Evolutionary conservation across 2,888 invertebrate genomes (phyloP).

Genomic region (Drosophila limbata): DNA sequence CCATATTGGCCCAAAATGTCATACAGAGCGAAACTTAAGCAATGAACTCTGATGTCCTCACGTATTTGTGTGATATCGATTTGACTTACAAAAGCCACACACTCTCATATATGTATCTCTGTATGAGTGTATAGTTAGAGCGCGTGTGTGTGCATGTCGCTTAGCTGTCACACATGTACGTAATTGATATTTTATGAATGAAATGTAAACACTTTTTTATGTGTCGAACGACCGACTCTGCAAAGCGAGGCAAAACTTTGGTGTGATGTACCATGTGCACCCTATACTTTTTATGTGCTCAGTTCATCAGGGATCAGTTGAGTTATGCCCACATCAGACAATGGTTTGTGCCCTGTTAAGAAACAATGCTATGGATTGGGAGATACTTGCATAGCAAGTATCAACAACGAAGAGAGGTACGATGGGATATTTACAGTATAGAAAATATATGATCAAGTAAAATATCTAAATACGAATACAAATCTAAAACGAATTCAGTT

Average conservation of each 20-base stretch:
- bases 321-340: not conserved
- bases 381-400: not conserved
- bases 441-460: not conserved
- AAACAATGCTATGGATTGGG: not conserved
- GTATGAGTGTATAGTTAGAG: conserved; percentile 1
- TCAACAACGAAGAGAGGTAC: not conserved
- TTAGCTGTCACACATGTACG: conserved; percentile 74
- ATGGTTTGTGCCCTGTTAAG: not conserved
- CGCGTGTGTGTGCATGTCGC: conserved; percentile 36
- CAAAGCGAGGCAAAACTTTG: conserved; percentile 41
- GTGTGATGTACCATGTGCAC: conserved; percentile 42
- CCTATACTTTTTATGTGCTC: conserved; percentile 30
- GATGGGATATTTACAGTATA: not conserved
- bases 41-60: conserved; percentile 80
- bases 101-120: conserved; percentile 9
- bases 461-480: not conserved
- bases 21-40: conserved; percentile 60
- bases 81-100: conserved; percentile 71
- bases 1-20: conserved; percentile 77
- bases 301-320: conserved; percentile 11
- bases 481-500: not conserved
- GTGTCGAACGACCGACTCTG: conserved; percentile 33
- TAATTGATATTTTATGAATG: conserved; percentile 82
- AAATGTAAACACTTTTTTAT: conserved; percentile 80
- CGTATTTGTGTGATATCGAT: conserved; percentile 78